Percentiles rank a stretch among this genome's conserved stretches.
Conservation (phyloP, 1,140 invertebrate genomes). For the Leucophenga varia region DNA sequence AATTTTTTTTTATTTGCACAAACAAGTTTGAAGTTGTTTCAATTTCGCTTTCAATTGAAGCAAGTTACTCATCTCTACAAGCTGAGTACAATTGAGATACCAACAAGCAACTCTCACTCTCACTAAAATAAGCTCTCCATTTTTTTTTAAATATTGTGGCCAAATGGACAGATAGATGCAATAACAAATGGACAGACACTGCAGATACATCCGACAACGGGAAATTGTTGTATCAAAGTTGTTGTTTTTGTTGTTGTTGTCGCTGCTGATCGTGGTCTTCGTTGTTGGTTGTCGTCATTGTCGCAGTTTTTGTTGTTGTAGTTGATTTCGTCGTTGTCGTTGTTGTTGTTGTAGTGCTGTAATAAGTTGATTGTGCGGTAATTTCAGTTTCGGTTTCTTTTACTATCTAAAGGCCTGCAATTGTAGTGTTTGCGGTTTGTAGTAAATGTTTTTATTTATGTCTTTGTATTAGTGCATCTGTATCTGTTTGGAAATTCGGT, state of each 20-base stretch:
- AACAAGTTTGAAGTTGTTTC: too few species aligned
- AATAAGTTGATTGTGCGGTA: constrained; percentile 56
- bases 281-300: background rate
- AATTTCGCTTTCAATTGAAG: too few species aligned
- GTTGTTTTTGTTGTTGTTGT: constrained; percentile 4
- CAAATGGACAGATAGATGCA: constrained; percentile 6
- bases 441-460: too few species aligned
- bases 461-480: too few species aligned
- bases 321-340: constrained; percentile 4
- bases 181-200: constrained; percentile 3
- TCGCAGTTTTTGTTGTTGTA: constrained; percentile 6
- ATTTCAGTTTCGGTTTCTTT: constrained; percentile 47
- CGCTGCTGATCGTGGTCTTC: constrained; percentile 6
- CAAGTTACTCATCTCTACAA: too few species aligned
- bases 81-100: too few species aligned
- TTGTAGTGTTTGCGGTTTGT: too few species aligned
- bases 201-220: constrained; percentile 39
- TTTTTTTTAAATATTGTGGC: too few species aligned
- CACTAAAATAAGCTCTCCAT: too few species aligned
- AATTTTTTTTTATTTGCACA: too few species aligned
- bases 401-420: constrained; percentile 25
- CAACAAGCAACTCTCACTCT: too few species aligned
- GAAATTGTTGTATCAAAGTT: constrained; percentile 26
- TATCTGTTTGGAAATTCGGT: too few species aligned
- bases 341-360: constrained; percentile 29